Evolutionary conservation across 2,888 invertebrate genomes (phyloP), one percentile per base, ranked within the genome.

Genomic region (Drosophila setosimentum): DNA sequence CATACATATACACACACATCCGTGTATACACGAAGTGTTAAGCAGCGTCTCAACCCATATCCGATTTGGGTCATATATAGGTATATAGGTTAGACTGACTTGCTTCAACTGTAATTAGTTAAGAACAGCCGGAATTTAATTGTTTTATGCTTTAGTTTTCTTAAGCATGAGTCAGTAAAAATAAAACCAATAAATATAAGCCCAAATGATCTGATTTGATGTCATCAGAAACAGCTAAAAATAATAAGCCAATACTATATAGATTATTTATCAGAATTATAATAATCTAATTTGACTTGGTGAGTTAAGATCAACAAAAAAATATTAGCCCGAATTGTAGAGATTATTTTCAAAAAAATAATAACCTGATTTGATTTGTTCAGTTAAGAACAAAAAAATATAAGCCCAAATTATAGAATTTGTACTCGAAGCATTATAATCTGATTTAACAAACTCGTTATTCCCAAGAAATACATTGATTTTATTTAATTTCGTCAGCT

Each of bases 31-130:
- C 33, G 18, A 27, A 54, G 33, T 54, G 29, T 18, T 13, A 24
- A 16, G 40, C 37, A 1, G 18, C 3, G 49, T 30, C 67, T 51
- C 65, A 78, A 68, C 35, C 55, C 6, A 42, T 68, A 40, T 27
- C 42, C 29, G 2, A 78, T 76, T 76, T 45, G 57, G 57, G 50
- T 16, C 60, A 51, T 45, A 45, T 45, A 51, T 29, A 30, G 24
- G 16, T 48, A 48, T 35, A 50, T 55, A n/a, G 65, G 51, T 58
- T 62, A 53, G 21, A 24, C 27, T 3, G 8, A 48, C 24, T 24
- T 24, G 42, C 1, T 42, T 21, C 11, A 21, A 42, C 11, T 11
- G n/a, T 42, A n/a, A 42, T 45, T 45, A 13, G 21, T n/a, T n/a
- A 4, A 10, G 10, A 40, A 40, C 18, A n/a, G n/a, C 37, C n/a